These are phyloP conservation scores for Chelonoidis abingdonii DNA, from an alignment of 2,113 vertebrate species.

Conservation along the genomic window DNA sequence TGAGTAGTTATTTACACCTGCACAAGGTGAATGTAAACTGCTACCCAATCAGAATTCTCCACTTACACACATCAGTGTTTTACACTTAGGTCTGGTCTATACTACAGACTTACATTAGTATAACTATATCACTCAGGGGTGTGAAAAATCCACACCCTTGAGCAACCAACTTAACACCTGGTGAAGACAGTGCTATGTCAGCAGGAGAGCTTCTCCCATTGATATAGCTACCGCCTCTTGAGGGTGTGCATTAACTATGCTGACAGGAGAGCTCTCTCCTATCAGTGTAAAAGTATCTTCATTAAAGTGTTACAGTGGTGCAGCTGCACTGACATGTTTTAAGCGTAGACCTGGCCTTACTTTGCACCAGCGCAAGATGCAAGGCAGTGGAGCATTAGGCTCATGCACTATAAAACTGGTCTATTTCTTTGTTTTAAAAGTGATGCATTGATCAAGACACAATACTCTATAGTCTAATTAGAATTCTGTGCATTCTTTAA, in stretches of 20 bases:
- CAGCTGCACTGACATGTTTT: neutral
- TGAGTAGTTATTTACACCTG: neutral
- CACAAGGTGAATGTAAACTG: neutral
- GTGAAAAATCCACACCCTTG: neutral
- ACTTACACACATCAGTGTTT: neutral
- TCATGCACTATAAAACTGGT: neutral
- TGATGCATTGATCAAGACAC: neutral
- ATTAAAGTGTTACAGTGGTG: neutral
- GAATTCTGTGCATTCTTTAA: neutral
- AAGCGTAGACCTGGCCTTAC: neutral
- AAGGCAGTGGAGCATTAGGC: neutral
- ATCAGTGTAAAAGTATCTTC: neutral
- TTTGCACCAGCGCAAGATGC: neutral
- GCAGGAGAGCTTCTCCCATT: too few relatives aligned
- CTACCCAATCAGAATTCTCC: neutral
- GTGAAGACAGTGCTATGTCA: too few relatives aligned
- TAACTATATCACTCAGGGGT: neutral
- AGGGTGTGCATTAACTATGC: neutral
- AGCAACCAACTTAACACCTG: too few relatives aligned
- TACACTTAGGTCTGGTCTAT: neutral
- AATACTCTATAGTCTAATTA: neutral
- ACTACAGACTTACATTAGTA: neutral
- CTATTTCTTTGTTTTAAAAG: neutral
- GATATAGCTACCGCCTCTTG: neutral
- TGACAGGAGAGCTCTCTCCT: neutral